Evolutionary conservation across 64 coral and sea anemone species (phyloP), one percentile per base, ranked within the genome.

Genomic region (Trachythela sp.): DNA sequence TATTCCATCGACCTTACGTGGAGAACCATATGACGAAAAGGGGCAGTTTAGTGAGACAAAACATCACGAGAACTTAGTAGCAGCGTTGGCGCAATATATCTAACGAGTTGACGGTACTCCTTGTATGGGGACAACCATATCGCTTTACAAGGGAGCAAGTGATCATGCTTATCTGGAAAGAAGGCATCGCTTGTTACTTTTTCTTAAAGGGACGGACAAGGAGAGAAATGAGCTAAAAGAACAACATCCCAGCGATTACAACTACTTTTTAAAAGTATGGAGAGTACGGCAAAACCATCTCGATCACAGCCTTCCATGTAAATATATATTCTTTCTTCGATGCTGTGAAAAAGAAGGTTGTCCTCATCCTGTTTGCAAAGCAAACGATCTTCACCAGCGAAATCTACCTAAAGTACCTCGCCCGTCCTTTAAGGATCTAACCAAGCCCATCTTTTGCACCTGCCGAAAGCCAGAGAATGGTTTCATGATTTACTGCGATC

Each of bases 11-110:
- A 88, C 86, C 10, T 40, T 67, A n/a, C 36, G 56, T 27, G 34
- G 86, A 40, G 86, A 88, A 88, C 54, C 54, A 40, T 88, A 29
- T 88, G 60, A 88, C 15, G 15, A 88, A 40, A 54, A 67, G 18
- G 86, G 86, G 30, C 17, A 71, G 35, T 41, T 70, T 42, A 42
- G 20, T 71, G 86, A 70, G 56, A 15, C 5, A 70, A 87, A 88
- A 41, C 35, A 88, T 70, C 41, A 70, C 36, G 86, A 59, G n/a
- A 88, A 88, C 86, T 39, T 88, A 37, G 54, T 70, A 20, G 54
- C 56, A 41, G 86, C 54, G 13, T 40, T 88, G 39, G 41, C 37
- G 9, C 35, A 70, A 70, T 88, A 70, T 40, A 71, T 88, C 11
- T 17, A 88, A 39, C 33, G 86, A 13, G 86, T 71, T 42, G 39